Conservation (phyloP, 2,113 vertebrate species). For the Procavia capensis region DNA sequence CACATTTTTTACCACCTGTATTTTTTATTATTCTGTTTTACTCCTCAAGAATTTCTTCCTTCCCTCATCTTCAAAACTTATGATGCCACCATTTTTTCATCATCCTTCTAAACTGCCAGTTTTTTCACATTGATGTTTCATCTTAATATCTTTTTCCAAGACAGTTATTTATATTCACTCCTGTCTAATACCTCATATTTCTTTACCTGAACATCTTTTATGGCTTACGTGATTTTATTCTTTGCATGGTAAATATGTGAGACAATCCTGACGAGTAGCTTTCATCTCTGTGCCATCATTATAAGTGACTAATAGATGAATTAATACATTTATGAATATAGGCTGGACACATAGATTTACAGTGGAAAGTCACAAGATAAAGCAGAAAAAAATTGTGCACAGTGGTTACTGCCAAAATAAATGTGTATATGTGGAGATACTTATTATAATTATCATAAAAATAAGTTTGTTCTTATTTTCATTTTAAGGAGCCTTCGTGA, state of each 20-base stretch:
- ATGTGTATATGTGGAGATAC: background rate
- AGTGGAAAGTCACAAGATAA: background rate
- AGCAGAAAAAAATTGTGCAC: background rate
- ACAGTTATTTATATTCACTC: background rate
- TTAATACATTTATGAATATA: background rate
- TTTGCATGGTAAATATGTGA: background rate
- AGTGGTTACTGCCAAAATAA: background rate
- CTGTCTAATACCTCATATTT: background rate
- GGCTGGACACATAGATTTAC: background rate
- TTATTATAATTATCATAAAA: background rate
- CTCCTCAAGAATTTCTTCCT: background rate
- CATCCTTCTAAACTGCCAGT: background rate
- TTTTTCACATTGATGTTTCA: background rate
- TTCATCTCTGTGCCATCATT: background rate
- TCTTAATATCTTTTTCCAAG: background rate
- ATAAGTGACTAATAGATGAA: background rate
- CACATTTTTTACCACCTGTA: background rate
- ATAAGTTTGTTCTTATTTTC: background rate
- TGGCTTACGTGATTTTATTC: background rate
- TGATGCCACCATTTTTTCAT: background rate
- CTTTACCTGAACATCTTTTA: background rate
- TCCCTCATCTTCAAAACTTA: background rate
- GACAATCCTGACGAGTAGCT: background rate
- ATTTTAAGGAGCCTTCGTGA: too few species aligned
- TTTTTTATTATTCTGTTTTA: too few species aligned